Conservation (phyloP, 92 coral and sea anemone species). For the Paragorgia papillata region DNA sequence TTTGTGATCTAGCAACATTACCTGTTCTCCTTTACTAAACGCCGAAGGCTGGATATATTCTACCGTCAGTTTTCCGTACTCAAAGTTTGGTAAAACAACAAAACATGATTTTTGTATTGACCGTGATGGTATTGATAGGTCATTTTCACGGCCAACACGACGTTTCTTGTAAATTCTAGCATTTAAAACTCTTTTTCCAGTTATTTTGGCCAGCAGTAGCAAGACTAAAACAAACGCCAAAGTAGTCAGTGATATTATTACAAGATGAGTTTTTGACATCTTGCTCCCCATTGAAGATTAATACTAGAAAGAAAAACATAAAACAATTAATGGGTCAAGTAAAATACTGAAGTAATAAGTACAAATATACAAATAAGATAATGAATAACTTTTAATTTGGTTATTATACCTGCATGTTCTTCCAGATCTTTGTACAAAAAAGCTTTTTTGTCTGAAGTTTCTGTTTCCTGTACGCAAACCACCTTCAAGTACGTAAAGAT, state of each 20-base stretch:
- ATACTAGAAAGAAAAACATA: background rate
- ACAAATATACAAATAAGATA: too few species aligned
- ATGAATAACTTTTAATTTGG: too few species aligned
- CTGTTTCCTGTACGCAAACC: too few species aligned
- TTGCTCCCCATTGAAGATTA: conserved; percentile 21
- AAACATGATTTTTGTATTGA: background rate
- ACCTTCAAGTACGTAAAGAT: too few species aligned
- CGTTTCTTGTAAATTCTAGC: conserved; percentile 22
- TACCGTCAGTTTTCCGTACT: conserved; percentile 6
- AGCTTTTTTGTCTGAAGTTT: too few species aligned
- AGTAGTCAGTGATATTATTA: conserved; percentile 9
- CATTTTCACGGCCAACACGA: background rate
- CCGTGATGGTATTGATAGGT: background rate
- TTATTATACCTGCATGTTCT: too few species aligned
- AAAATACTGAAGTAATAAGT: too few species aligned
- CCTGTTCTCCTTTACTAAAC: conserved; percentile 11
- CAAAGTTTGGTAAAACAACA: conserved; percentile 7
- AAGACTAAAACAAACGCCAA: conserved; percentile 4
- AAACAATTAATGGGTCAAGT: too few species aligned
- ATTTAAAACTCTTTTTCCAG: conserved; percentile 4
- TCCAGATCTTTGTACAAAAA: too few species aligned
- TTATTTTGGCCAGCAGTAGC: conserved; percentile 25
- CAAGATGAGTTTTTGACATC: conserved; percentile 1
- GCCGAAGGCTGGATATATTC: conserved; percentile 24
- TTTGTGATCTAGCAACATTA: too few species aligned